Percentiles rank a stretch among this genome's conserved stretches.
These are phyloP conservation scores for Centropus unirufus DNA, from an alignment of 2,113 vertebrate species.

Conservation along the genomic window DNA sequence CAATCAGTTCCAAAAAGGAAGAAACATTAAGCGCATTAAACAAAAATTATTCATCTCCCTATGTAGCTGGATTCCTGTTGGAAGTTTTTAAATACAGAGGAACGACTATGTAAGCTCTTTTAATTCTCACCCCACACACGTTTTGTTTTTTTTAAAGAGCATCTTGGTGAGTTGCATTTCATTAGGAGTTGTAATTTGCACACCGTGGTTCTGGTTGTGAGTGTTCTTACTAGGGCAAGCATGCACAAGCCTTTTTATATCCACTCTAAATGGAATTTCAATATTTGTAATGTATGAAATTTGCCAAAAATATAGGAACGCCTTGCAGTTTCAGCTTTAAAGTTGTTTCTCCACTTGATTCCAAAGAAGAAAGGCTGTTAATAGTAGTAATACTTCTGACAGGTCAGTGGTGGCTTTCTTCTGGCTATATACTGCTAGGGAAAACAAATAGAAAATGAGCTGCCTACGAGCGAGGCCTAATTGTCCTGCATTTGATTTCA, in stretches of 20 bases:
- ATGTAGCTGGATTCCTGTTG: neutral
- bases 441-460: neutral
- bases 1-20: neutral
- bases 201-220: neutral
- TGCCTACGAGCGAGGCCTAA: neutral
- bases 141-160: accelerated
- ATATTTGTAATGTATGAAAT: neutral
- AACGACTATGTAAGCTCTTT: neutral
- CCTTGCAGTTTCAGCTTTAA: neutral
- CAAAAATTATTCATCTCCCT: neutral
- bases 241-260: neutral
- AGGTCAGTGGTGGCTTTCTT: neutral
- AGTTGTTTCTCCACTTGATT: neutral
- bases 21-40: neutral
- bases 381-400: neutral
- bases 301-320: accelerated
- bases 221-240: neutral
- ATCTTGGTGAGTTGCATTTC: neutral
- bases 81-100: neutral
- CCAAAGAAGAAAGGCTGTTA: neutral
- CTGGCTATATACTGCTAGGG: neutral
- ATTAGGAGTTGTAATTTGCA: neutral
- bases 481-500: neutral
- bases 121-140: neutral
- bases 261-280: neutral